Evolutionary conservation across 2,888 invertebrate species (phyloP).

Genomic region (Amphimallon solstitiale): DNA sequence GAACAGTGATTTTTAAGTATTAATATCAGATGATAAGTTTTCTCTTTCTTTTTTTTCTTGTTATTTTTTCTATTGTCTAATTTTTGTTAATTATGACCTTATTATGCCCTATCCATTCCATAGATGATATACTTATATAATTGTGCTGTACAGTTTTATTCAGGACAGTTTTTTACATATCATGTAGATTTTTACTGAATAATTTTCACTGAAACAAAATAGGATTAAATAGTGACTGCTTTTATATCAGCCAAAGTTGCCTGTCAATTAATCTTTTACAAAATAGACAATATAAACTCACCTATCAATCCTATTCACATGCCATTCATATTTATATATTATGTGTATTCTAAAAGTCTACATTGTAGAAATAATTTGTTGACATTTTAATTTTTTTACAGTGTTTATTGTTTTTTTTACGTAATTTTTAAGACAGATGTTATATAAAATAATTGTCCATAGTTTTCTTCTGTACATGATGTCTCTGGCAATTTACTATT

Average conservation of each 20-base stretch:
- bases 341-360: slow-evolving; percentile 26
- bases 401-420: slow-evolving; percentile 28
- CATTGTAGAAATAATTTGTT: slow-evolving; percentile 22
- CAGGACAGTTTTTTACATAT: neutral
- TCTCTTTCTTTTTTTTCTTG: slow-evolving; percentile 13
- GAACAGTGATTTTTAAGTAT: slow-evolving; percentile 31
- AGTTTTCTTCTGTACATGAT: slow-evolving; percentile 23
- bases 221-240: slow-evolving; percentile 6
- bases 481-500: slow-evolving; percentile 15
- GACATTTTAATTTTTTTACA: slow-evolving; percentile 26
- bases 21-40: slow-evolving; percentile 29
- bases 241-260: slow-evolving; percentile 45
- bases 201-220: slow-evolving; percentile 12
- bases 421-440: slow-evolving; percentile 31
- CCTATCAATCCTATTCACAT: slow-evolving; percentile 4
- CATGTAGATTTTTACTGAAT: slow-evolving; percentile 28
- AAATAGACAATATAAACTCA: slow-evolving; percentile 47
- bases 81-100: slow-evolving; percentile 21
- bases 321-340: neutral
- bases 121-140: slow-evolving; percentile 42
- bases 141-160: slow-evolving; percentile 27
- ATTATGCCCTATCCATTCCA: slow-evolving; percentile 55
- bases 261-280: slow-evolving; percentile 48
- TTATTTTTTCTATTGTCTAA: slow-evolving; percentile 1
- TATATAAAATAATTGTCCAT: slow-evolving; percentile 23